Base-by-base conservation (phyloP, 2,113 vertebrate genomes). In the Tonatia bakeri region DNA sequence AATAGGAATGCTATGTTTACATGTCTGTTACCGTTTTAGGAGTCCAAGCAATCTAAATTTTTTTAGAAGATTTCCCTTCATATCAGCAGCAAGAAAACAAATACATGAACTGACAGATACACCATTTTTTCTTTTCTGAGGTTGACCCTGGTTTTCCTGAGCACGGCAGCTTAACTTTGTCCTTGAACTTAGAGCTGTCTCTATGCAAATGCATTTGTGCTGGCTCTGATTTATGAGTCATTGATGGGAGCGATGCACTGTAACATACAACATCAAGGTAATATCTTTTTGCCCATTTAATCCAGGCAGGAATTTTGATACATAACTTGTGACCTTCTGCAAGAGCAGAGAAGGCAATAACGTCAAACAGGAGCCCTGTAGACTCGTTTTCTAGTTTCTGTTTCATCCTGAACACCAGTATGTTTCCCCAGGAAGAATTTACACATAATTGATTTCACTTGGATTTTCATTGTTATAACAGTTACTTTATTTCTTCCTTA, bases 141-240 rank as follows among this genome's bases (percentile, higher is more conserved):
- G 67, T 94, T 97, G 83, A 96, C 54, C 85, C 54, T 90, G 73
- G 16, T 28, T 97, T 98, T 90, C 77, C 45, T 92, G 76, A 96
- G 83, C 94, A 19, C 54, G 94, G 94, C 93, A 94, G 26, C 67
- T 98, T 96, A 88, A 90, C 47, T 98, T 95, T 95, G 91, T 76
- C 94, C 90, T 97, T 98, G 94, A 98, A 98, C 86, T 97, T 95
- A 50, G 20, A 92, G 56, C 86, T 96, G 64, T 93, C 54, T 92
- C 97, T 97, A 97, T 98, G 94, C 94, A 98, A 98, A 97, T 96
- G 94, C 6, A 86, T 95, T 96, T 98, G 11, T 43, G 31, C 81
- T 81, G 77, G n/a, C 19, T 97, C 75, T 97, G 91, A 97, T 98
- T 92, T 98, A 96, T 96, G 95, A 87, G 90, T 75, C 98, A 90